phyloP scores from a whole-genome alignment of 2,113 vertebrate species.

The Cochlearius cochlearius region DNA sequence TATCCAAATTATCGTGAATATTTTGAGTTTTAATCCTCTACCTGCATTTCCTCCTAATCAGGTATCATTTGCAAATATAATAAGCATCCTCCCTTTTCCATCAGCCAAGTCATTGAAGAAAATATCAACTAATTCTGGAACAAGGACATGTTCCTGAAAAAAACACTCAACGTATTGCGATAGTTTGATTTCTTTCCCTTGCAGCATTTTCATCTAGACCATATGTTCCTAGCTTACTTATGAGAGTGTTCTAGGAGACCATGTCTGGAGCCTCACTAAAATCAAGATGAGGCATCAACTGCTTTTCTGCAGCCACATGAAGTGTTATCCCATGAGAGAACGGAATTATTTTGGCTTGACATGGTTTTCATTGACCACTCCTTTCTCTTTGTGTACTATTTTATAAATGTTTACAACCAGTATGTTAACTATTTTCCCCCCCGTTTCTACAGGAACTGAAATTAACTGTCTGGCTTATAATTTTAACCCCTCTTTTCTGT shows the following conservation, averaged over 20 bases:
- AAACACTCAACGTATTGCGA: background rate
- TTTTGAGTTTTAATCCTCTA: background rate
- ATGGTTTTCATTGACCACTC: background rate
- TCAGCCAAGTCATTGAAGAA: constrained; percentile 1
- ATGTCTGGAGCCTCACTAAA: background rate
- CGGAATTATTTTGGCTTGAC: background rate
- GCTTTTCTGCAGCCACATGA: background rate
- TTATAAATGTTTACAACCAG: background rate
- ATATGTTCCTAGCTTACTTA: constrained; percentile 13
- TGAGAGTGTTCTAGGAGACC: background rate
- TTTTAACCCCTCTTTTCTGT: background rate
- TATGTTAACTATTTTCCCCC: background rate
- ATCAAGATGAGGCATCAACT: background rate
- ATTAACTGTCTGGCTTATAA: background rate
- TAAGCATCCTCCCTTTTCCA: background rate
- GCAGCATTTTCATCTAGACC: background rate
- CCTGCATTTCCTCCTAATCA: background rate
- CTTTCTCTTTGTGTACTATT: background rate
- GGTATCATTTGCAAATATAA: background rate
- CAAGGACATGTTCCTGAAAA: background rate
- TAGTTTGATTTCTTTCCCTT: background rate
- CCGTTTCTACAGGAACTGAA: background rate
- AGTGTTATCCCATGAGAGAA: background rate
- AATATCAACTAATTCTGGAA: constrained; percentile 33
- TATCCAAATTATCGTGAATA: background rate